phyloP scores from a whole-genome alignment of 2,888 invertebrate genomes.

The Sycophila texana region DNA sequence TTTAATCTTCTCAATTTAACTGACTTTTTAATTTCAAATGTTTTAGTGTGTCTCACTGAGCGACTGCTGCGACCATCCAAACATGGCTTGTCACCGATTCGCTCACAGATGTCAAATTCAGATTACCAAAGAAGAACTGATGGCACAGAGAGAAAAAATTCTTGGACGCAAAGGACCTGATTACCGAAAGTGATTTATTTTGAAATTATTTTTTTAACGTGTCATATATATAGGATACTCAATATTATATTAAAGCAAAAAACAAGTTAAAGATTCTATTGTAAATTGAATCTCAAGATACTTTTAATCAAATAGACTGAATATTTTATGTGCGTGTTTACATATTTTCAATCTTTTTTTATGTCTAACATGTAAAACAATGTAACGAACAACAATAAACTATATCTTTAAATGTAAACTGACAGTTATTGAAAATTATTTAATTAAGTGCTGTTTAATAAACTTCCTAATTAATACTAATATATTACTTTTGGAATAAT shows the following conservation, averaged over 20 bases:
- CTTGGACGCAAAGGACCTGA: conserved; percentile 63
- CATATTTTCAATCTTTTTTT: neutral
- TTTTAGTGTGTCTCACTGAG: conserved; percentile 63
- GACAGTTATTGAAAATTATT: no score
- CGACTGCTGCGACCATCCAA: conserved; percentile 61
- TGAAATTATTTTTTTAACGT: neutral
- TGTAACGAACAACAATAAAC: conserved; percentile 27
- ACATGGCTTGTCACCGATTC: conserved; percentile 63
- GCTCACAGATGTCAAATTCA: conserved; percentile 70
- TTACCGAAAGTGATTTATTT: conserved; percentile 53
- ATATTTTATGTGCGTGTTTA: neutral
- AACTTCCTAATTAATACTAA: no score
- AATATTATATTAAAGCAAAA: neutral
- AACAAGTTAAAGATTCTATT: neutral
- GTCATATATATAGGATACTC: neutral
- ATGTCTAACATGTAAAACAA: neutral
- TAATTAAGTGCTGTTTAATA: no score
- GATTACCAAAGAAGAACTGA: conserved; percentile 67
- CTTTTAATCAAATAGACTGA: conserved; percentile 28
- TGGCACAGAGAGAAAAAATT: conserved; percentile 67
- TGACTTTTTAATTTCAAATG: neutral
- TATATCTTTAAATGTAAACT: conserved; percentile 1
- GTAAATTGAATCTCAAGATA: conserved; percentile 16
- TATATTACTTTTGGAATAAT: no score
- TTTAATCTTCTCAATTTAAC: neutral